Evolutionary conservation across 2,888 invertebrate species (phyloP).

Genomic region (Volucella inflata): DNA sequence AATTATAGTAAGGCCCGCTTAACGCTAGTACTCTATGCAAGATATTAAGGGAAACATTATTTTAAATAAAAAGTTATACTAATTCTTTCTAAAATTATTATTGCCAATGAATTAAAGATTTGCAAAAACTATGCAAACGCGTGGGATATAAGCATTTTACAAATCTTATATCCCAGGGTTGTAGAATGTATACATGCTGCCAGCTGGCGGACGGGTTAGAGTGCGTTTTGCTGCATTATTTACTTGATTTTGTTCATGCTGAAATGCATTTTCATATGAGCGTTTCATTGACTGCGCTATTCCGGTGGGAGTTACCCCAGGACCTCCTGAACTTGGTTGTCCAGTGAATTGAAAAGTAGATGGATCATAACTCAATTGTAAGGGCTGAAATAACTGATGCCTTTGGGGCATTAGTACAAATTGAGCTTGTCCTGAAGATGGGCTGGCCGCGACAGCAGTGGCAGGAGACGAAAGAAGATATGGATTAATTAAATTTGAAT

Average conservation of each 20-base stretch:
- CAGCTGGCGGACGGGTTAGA: constrained; percentile 79
- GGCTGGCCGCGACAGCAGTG: constrained; percentile 76
- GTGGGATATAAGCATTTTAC: background rate
- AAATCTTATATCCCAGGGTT: constrained; percentile 80
- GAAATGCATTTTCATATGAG: constrained; percentile 89
- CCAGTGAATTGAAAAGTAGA: constrained; percentile 63
- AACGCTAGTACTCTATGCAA: constrained; percentile 66
- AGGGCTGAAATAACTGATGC: constrained; percentile 81
- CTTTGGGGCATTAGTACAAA: constrained; percentile 82
- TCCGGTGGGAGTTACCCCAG: constrained; percentile 75
- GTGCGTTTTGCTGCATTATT: constrained; percentile 82
- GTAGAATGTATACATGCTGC: constrained; percentile 80
- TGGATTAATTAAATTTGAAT: constrained; percentile 79
- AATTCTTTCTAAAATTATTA: constrained; percentile 69
- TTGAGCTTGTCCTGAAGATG: constrained; percentile 80
- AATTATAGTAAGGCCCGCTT: constrained; percentile 60
- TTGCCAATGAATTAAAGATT: constrained; percentile 69
- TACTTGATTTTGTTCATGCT: constrained; percentile 83
- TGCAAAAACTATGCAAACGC: constrained; percentile 34
- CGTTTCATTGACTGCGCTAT: constrained; percentile 86
- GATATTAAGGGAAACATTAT: constrained; percentile 48
- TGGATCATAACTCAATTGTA: constrained; percentile 80
- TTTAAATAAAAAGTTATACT: constrained; percentile 52
- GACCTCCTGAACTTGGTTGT: constrained; percentile 65
- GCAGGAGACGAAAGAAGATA: constrained; percentile 79